Percentiles rank a stretch among this genome's conserved stretches.
phyloP scores from a whole-genome alignment of 2,888 invertebrate genomes.

The Chalcis sispes region DNA sequence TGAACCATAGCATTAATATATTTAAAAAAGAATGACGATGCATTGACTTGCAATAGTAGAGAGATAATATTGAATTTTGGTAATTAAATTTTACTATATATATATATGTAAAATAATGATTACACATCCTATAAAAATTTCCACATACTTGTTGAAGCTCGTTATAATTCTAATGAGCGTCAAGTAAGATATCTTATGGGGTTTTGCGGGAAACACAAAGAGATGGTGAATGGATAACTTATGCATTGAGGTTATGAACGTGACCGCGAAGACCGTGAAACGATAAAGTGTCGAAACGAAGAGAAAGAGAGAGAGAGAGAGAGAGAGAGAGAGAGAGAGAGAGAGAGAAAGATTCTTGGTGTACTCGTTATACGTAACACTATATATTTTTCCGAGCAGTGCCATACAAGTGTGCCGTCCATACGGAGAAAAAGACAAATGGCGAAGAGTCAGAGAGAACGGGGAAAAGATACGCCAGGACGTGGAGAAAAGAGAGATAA shows the following conservation, averaged over 20 bases:
- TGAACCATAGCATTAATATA: no score
- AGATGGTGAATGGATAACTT: conserved; percentile 58
- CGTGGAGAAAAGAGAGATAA: conserved; percentile 34
- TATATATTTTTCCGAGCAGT: conserved; percentile 16
- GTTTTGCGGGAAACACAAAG: neutral
- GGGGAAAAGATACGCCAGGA: conserved; percentile 34
- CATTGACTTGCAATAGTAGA: no score
- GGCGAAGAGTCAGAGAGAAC: conserved; percentile 21
- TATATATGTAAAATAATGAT: neutral
- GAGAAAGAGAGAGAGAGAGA: no score
- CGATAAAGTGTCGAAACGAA: conserved; percentile 55
- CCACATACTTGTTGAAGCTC: conserved; percentile 34
- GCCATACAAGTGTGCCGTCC: no score
- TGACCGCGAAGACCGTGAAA: conserved; percentile 61
- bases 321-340: no score
- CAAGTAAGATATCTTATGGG: conserved; percentile 45
- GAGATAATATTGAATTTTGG: neutral
- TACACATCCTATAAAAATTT: neutral
- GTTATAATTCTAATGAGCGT: conserved; percentile 28
- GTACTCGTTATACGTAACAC: neutral
- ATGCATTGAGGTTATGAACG: conserved; percentile 64
- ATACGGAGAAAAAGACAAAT: conserved; percentile 57
- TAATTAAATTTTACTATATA: conserved; percentile 1
- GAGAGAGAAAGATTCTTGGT: neutral
- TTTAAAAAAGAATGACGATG: no score